Base-by-base conservation (phyloP, 2,113 vertebrate genomes). In the Carollia perspicillata region DNA sequence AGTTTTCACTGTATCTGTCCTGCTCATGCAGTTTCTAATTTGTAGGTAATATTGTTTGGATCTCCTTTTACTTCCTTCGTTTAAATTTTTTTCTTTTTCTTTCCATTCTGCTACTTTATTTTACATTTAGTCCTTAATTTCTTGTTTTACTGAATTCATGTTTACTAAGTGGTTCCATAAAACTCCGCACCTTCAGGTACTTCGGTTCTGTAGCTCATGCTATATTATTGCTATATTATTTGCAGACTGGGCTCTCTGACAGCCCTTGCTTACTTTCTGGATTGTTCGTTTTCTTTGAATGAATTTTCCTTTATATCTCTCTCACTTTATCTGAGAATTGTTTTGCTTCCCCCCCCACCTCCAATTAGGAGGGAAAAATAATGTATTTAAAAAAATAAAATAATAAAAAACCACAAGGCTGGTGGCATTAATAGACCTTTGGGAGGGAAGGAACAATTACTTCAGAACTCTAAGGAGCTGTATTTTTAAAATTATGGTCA, bases 91-190 rank as follows among this genome's bases (percentile, higher is more conserved):
- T 35, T 69, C 33, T 77, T 77, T 93, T 71, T 26, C 51, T 77
- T 94, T 81, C 37, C 11, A 4, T 75, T 83, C 60, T 84, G 40
- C 3, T 85, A 65, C 8, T 92, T 95, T 49, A 80, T 58, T 90
- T 74, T 72, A 49, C 10, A 68, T 78, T 87, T 94, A 42, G 74
- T 87, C 42, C 72, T 89, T 88, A 74, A 44, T 9, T 3, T 68
- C 55, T 94, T 71, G 16, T 77, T 93, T 94, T 63, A 87, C 13
- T 26, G 47, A 71, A 68, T 94, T 94, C 30, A 69, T 72, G 5
- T 90, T 94, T 95, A 58, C 44, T 55, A 89, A 88, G 28, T 66
- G 55, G 83, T 72, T 93, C 47, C 66, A 47, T 63, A 47, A 93
- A 84, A 53, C 47, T 69, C 26, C 42, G 37, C 13, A 28, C 17